Evolutionary conservation across 2,113 vertebrate species (phyloP).

Genomic region (Orycteropus afer): DNA sequence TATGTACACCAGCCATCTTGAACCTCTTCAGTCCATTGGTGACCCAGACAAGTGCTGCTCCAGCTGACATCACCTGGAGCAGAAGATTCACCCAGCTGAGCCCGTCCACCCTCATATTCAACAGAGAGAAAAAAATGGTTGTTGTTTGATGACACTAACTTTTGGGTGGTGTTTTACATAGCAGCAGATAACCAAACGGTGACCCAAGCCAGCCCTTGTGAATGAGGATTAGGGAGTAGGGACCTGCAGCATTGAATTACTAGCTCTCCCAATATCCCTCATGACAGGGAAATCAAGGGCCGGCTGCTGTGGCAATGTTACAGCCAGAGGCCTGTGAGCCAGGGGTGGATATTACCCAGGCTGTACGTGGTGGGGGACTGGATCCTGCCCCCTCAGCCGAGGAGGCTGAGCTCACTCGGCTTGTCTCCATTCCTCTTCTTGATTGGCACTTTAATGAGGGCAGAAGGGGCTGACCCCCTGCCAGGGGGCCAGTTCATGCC

Average conservation of each 20-base stretch:
- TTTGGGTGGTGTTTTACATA: background rate
- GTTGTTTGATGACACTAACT: background rate
- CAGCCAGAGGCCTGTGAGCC: background rate
- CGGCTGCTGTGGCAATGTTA: background rate
- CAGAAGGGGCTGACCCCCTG: constrained; percentile 90
- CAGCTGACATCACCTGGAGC: accelerated
- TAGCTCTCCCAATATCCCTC: background rate
- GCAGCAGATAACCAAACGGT: background rate
- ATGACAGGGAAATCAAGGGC: background rate
- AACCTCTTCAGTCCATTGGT: too few species aligned
- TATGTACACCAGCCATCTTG: background rate
- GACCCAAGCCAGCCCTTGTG: background rate
- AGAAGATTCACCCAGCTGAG: background rate
- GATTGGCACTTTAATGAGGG: constrained; percentile 98
- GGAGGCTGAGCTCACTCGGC: constrained; percentile 77
- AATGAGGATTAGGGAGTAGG: background rate
- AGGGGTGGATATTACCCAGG: background rate
- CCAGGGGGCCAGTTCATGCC: constrained; percentile 93
- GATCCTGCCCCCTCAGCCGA: constrained; percentile 62
- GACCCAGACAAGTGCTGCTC: background rate
- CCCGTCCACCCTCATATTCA: background rate
- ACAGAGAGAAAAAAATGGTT: accelerated
- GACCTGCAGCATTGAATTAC: background rate
- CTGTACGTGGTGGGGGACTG: background rate
- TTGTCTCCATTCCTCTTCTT: constrained; percentile 93